These are phyloP conservation scores for Drosophila grimshawi DNA, from an alignment of 1,140 invertebrate species.

Conservation along the genomic window DNA sequence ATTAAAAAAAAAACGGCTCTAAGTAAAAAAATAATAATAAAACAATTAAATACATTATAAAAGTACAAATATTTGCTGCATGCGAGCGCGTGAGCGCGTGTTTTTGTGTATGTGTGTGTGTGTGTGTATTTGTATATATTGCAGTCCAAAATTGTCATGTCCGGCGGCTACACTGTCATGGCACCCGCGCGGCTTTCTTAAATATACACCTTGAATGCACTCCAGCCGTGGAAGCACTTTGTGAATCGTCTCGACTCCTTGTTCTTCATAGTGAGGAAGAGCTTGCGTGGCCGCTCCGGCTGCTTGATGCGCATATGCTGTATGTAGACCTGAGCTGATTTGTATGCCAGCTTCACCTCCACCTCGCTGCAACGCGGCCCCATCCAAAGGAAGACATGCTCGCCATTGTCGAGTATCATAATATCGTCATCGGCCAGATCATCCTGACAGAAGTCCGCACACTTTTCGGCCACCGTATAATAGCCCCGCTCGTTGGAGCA, in stretches of 20 bases:
- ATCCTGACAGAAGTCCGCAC: constrained; percentile 99
- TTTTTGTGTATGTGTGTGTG: constrained; percentile 30
- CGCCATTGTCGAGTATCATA: constrained; percentile 99
- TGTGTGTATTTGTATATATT: constrained; percentile 34
- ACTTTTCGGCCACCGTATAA: constrained; percentile 99
- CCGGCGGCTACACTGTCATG: constrained; percentile 59
- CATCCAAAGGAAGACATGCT: constrained; percentile 99
- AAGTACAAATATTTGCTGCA: constrained; percentile 66
- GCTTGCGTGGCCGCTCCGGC: constrained; percentile 94
- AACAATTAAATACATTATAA: constrained; percentile 78
- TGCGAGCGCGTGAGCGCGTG: constrained; percentile 11
- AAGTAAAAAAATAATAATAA: constrained; percentile 66
- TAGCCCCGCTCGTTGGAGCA: constrained; percentile 99
- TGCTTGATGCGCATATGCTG: constrained; percentile 98
- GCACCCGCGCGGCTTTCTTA: constrained; percentile 51
- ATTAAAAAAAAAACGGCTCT: constrained; percentile 57
- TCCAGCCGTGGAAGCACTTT: constrained; percentile 99
- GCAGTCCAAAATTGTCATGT: constrained; percentile 56
- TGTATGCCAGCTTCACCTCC: constrained; percentile 99
- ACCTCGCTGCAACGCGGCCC: constrained; percentile 98
- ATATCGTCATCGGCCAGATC: constrained; percentile 99
- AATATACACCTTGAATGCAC: constrained; percentile 75
- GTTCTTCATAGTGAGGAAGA: constrained; percentile 98
- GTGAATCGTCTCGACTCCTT: constrained; percentile 97
- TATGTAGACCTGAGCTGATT: constrained; percentile 99